phyloP scores from a whole-genome alignment of 2,113 vertebrate species.

The Tricholaema leucomelas region DNA sequence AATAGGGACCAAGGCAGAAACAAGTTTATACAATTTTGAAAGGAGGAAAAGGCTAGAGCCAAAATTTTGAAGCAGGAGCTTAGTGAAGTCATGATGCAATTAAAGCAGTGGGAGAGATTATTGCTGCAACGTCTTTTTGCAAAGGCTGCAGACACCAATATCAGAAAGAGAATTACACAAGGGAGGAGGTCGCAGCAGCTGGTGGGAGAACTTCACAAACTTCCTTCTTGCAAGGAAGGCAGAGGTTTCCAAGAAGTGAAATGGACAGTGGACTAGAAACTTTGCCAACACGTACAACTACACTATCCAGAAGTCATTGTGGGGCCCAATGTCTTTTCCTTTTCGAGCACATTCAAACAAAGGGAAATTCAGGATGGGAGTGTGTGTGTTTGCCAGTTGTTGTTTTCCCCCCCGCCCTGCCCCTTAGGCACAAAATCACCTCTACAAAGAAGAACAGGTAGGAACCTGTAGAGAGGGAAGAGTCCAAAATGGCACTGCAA shows the following conservation, averaged over 20 bases:
- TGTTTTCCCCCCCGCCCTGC: too few species aligned
- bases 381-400: not conserved
- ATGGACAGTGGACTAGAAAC: not conserved
- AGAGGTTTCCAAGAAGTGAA: not conserved
- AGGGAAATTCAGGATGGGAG: rapidly evolving
- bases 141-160: not conserved
- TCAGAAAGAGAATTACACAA: not conserved
- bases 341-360: not conserved
- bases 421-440: not conserved
- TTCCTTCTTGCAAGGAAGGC: not conserved
- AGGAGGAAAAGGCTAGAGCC: not conserved
- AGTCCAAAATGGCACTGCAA: not conserved
- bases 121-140: not conserved
- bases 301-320: not conserved
- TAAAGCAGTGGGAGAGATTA: not conserved
- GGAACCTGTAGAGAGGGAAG: not conserved
- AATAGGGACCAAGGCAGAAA: not conserved
- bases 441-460: not conserved
- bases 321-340: not conserved
- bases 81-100: not conserved
- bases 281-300: not conserved
- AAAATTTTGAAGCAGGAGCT: not conserved
- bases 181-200: not conserved
- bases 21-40: not conserved
- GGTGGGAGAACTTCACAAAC: not conserved